Evolutionary conservation across 2,888 invertebrate species (phyloP).

Genomic region (Drosophila barbarae): DNA sequence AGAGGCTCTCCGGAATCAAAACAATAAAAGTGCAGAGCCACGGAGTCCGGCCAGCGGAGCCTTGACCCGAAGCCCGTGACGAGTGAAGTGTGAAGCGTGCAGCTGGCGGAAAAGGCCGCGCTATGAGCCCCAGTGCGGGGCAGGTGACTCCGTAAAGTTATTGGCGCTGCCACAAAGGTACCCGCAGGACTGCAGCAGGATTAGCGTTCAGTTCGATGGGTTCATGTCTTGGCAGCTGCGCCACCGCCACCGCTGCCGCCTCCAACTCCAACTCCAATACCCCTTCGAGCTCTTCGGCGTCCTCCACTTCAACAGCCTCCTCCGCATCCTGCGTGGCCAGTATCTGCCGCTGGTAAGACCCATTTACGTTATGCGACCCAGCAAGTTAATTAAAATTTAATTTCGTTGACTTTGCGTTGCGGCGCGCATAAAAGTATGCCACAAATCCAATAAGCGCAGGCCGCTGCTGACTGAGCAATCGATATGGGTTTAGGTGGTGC

Average conservation of each 20-base stretch:
- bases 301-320: slow-evolving; percentile 38
- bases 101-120: slow-evolving; percentile 17
- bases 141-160: slow-evolving; percentile 24
- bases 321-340: slow-evolving; percentile 52
- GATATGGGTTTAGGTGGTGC: slow-evolving; percentile 47
- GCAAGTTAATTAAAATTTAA: slow-evolving; percentile 65
- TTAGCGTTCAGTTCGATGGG: slow-evolving; percentile 55
- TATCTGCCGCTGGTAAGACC: slow-evolving; percentile 62
- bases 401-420: slow-evolving; percentile 50
- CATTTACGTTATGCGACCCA: neutral
- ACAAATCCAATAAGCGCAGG: slow-evolving; percentile 66
- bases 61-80: slow-evolving; percentile 64
- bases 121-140: slow-evolving; percentile 41
- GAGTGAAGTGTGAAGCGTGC: slow-evolving; percentile 22
- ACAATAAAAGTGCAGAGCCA: slow-evolving; percentile 33
- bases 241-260: slow-evolving; percentile 27
- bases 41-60: slow-evolving; percentile 41
- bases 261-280: slow-evolving; percentile 36
- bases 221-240: slow-evolving; percentile 69
- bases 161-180: slow-evolving; percentile 10
- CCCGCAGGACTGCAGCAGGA: slow-evolving; percentile 8
- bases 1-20: slow-evolving; percentile 33
- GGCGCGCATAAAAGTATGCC: slow-evolving; percentile 45
- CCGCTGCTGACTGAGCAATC: slow-evolving; percentile 44
- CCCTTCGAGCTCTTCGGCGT: slow-evolving; percentile 42